These are phyloP conservation scores for Penaeus japonicus DNA, from an alignment of 1,140 invertebrate species.

Conservation along the genomic window DNA sequence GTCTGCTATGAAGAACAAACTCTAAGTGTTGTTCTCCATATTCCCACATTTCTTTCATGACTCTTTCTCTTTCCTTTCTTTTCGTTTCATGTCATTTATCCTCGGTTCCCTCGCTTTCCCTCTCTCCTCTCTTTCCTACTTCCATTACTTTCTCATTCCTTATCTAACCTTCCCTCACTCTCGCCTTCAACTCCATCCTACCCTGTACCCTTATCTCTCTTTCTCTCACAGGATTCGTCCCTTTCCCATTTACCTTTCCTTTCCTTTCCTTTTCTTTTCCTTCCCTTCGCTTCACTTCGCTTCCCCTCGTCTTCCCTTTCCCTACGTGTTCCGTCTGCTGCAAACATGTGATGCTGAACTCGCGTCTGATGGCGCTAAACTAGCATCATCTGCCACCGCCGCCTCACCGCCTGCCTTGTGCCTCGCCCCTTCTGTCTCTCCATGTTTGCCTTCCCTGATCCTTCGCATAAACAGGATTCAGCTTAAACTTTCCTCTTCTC, in stretches of 20 bases:
- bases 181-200: not conserved
- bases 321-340: no score
- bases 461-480: not conserved
- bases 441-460: not conserved
- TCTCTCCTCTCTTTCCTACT: not conserved
- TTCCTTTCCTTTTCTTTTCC: not conserved
- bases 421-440: not conserved
- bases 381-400: no score
- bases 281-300: not conserved
- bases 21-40: not conserved
- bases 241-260: not conserved
- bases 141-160: not conserved
- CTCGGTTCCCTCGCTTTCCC: not conserved
- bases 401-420: not conserved
- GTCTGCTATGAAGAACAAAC: not conserved
- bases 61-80: not conserved
- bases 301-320: not conserved
- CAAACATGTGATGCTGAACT: no score
- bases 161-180: not conserved
- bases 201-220: not conserved
- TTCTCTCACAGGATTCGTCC: not conserved
- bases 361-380: no score
- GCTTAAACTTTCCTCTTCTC: not conserved
- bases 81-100: no score
- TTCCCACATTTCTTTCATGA: not conserved